phyloP scores from a whole-genome alignment of 2,888 invertebrate species.

The Microplitis manilae region DNA sequence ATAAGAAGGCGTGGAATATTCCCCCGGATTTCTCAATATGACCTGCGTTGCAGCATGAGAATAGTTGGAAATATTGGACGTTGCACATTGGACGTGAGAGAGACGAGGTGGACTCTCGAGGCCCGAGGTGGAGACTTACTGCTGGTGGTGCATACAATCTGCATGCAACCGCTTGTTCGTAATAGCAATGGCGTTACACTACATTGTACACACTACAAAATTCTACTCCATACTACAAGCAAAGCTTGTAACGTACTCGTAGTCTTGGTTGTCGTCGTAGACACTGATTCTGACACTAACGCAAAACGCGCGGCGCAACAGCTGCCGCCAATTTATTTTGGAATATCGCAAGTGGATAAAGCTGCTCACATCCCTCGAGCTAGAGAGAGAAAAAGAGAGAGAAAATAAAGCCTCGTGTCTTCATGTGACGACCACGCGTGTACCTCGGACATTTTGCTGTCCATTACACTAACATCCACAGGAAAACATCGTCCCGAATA shows the following conservation, averaged over 20 bases:
- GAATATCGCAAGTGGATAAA: slow-evolving; percentile 46
- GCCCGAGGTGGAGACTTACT: slow-evolving; percentile 4
- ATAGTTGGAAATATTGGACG: slow-evolving; percentile 22
- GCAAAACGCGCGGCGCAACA: slow-evolving; percentile 62
- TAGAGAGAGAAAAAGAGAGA: slow-evolving; percentile 11
- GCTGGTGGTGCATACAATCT: neutral
- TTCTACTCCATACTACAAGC: neutral
- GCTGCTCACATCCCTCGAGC: neutral
- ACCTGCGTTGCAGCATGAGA: slow-evolving; percentile 22
- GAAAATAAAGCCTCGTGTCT: neutral
- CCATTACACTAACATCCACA: neutral
- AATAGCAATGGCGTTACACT: slow-evolving; percentile 51
- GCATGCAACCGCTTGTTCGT: slow-evolving; percentile 35
- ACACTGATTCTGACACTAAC: slow-evolving; percentile 60
- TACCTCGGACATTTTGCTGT: neutral
- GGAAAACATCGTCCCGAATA: neutral
- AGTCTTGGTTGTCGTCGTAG: slow-evolving; percentile 44
- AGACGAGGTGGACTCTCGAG: slow-evolving; percentile 36
- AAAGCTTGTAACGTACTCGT: neutral
- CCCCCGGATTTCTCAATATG: slow-evolving; percentile 31
- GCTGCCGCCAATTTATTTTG: slow-evolving; percentile 70
- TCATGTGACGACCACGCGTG: slow-evolving; percentile 23
- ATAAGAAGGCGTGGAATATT: slow-evolving; percentile 19
- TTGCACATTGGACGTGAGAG: slow-evolving; percentile 30
- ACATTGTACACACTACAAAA: neutral